These are phyloP conservation scores for Alligator mississippiensis DNA, from an alignment of 2,113 vertebrate species.

Conservation along the genomic window DNA sequence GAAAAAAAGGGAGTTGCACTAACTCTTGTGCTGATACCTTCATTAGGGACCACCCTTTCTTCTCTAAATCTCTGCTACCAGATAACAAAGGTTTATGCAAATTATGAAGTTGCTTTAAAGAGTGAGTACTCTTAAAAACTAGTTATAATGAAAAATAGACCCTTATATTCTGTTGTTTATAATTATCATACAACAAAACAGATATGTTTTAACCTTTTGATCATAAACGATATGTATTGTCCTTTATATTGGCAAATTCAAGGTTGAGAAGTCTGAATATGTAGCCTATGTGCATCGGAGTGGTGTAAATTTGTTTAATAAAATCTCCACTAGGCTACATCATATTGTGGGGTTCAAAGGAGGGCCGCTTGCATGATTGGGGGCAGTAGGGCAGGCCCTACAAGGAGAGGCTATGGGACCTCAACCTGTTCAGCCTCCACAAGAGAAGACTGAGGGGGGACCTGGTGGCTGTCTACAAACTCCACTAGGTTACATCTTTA, in stretches of 20 bases:
- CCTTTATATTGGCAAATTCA: not conserved
- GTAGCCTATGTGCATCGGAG: not conserved
- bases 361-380: no score
- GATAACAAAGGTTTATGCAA: not conserved
- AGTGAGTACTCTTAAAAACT: not conserved
- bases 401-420: no score
- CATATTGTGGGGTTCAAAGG: no score
- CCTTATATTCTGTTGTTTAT: not conserved
- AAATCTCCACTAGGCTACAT: not conserved
- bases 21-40: not conserved
- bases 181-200: not conserved
- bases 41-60: not conserved
- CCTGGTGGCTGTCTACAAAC: no score
- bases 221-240: not conserved
- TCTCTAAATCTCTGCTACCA: not conserved
- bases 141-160: not conserved
- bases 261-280: not conserved
- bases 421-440: no score
- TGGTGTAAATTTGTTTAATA: not conserved
- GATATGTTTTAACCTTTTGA: not conserved
- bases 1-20: not conserved
- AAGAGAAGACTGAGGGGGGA: no score
- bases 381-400: no score
- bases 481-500: no score
- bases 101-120: not conserved